These are phyloP conservation scores for Dryococelus australis DNA, from an alignment of 2,888 invertebrate genomes.

Conservation along the genomic window DNA sequence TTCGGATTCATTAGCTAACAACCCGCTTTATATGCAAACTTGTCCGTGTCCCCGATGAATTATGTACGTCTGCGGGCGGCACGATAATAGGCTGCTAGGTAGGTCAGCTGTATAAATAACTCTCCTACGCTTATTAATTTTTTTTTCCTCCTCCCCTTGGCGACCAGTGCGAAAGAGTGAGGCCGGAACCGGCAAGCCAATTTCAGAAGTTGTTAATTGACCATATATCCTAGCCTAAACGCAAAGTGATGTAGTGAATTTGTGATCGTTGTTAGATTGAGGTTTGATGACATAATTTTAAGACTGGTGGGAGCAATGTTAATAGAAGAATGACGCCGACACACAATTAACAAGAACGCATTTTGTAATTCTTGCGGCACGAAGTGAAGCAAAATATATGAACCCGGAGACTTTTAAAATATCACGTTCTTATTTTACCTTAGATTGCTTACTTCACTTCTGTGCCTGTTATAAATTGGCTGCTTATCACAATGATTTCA, in stretches of 20 bases:
- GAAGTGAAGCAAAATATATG: too few relatives aligned
- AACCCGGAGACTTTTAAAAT: too few relatives aligned
- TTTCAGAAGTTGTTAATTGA: neutral
- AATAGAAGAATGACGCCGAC: too few relatives aligned
- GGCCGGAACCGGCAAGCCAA: neutral
- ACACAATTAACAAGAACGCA: neutral
- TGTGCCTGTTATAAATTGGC: too few relatives aligned
- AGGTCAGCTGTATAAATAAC: conserved; percentile 16
- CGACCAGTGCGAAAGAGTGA: neutral
- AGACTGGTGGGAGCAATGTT: neutral
- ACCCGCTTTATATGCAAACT: neutral
- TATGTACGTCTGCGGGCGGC: neutral
- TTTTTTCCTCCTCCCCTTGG: neutral
- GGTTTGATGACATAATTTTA: neutral
- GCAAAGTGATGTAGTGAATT: neutral
- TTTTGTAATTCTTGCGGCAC: neutral
- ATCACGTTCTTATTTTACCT: too few relatives aligned
- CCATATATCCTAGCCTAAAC: neutral
- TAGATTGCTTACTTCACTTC: too few relatives aligned
- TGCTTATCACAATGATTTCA: too few relatives aligned
- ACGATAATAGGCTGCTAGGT: neutral
- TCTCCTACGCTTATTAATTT: neutral
- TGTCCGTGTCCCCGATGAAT: neutral
- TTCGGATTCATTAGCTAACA: conserved; percentile 16
- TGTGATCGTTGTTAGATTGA: neutral